These are phyloP conservation scores for Echinarachnius parma DNA, from an alignment of 53 echinoderm and acorn worm genomes.

Conservation along the genomic window DNA sequence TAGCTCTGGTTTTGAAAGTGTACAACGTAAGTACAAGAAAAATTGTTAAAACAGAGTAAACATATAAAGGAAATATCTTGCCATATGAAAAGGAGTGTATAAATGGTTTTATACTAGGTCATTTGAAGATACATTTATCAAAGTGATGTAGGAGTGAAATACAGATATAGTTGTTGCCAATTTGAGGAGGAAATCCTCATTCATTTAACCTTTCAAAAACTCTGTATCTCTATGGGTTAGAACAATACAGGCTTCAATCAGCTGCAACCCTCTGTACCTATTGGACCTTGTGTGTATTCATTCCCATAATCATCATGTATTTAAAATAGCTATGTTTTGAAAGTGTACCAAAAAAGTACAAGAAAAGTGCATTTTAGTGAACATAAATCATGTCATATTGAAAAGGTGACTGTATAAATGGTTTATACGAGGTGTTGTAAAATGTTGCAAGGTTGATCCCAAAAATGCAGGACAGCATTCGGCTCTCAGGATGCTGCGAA, in stretches of 20 bases:
- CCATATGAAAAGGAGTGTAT: neutral
- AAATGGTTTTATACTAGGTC: constrained; percentile 7
- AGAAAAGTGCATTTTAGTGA: no score
- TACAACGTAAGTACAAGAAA: neutral
- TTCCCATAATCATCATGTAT: neutral
- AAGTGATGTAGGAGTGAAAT: constrained; percentile 7
- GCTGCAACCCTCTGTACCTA: neutral
- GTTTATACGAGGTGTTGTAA: no score
- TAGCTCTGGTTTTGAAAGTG: neutral
- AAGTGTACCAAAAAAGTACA: neutral
- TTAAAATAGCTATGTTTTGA: neutral
- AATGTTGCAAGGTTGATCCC: no score
- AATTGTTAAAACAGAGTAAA: constrained; percentile 2
- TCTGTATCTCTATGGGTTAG: neutral
- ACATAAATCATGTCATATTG: neutral
- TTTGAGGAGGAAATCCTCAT: neutral
- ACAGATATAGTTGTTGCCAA: constrained; percentile 11
- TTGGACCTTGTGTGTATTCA: neutral
- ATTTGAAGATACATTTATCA: constrained; percentile 9
- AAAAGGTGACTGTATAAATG: no score
- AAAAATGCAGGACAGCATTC: no score
- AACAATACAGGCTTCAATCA: neutral
- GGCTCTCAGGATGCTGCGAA: no score
- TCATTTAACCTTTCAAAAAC: constrained; percentile 1
- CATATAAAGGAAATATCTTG: no score